phyloP scores from a whole-genome alignment of 2,888 invertebrate genomes.

The Hemithea aestivaria region DNA sequence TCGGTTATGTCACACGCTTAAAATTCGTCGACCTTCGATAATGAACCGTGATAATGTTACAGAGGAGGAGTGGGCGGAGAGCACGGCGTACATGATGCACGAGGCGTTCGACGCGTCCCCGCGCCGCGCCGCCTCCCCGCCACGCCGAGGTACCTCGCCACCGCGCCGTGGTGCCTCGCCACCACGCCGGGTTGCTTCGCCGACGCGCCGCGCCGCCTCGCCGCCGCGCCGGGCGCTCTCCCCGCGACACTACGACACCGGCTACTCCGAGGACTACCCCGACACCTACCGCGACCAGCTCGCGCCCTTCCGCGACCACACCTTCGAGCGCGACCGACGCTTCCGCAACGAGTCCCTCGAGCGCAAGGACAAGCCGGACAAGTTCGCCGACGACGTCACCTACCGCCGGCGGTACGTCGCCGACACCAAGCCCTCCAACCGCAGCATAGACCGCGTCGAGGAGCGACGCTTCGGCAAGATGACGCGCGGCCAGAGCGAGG shows the following conservation, averaged over 20 bases:
- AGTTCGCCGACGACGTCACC: constrained; percentile 55
- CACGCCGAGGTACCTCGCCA: constrained; percentile 34
- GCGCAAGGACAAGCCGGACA: constrained; percentile 63
- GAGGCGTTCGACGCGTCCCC: constrained; percentile 74
- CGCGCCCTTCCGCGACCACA: constrained; percentile 56
- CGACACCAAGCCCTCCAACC: constrained; percentile 67
- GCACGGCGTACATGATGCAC: constrained; percentile 82
- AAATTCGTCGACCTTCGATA: constrained; percentile 7
- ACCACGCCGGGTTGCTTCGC: no score
- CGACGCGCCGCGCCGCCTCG: no score
- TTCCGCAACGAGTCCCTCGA: constrained; percentile 63
- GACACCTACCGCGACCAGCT: constrained; percentile 57
- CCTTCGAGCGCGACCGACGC: constrained; percentile 45
- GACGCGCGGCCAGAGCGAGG: constrained; percentile 66
- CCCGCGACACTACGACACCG: constrained; percentile 45
- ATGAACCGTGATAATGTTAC: constrained; percentile 42
- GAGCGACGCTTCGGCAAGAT: constrained; percentile 68
- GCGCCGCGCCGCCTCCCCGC: constrained; percentile 55
- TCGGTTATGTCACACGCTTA: constrained; percentile 22
- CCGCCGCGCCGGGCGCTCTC: constrained; percentile 41
- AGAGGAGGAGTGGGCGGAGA: constrained; percentile 89
- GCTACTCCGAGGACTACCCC: constrained; percentile 43
- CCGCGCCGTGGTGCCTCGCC: constrained; percentile 50
- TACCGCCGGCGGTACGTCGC: constrained; percentile 75
- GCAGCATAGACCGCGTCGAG: constrained; percentile 67